A percentile compares a stretch with the other conserved stretches of the same genome.
phyloP scores from a whole-genome alignment of 1,140 invertebrate genomes.

The Zaprionus vittiger region DNA sequence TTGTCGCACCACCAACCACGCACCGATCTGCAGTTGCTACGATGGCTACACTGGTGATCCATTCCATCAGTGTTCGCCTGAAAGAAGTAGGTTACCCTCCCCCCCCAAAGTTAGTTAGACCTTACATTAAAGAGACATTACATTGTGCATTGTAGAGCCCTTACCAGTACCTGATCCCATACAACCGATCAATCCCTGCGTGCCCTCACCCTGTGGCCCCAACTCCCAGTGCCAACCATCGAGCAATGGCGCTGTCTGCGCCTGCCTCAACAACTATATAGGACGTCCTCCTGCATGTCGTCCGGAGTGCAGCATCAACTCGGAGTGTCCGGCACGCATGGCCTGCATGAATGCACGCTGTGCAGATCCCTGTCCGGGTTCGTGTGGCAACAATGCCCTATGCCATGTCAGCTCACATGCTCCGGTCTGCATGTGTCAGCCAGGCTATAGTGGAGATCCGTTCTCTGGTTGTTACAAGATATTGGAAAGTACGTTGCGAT shows the following conservation, averaged over 20 bases:
- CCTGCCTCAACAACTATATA: conserved; percentile 88
- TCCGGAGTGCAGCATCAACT: conserved; percentile 89
- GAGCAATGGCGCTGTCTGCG: conserved; percentile 87
- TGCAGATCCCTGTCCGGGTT: conserved; percentile 89
- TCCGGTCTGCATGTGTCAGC: conserved; percentile 88
- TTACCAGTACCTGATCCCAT: conserved; percentile 70
- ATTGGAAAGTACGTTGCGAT: conserved; percentile 85
- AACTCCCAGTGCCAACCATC: conserved; percentile 88
- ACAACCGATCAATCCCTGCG: conserved; percentile 85
- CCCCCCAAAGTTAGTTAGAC: background rate
- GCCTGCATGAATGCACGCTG: conserved; percentile 89
- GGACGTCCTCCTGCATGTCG: conserved; percentile 90
- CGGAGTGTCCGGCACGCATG: conserved; percentile 88
- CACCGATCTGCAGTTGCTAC: conserved; percentile 91
- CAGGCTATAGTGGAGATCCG: conserved; percentile 90
- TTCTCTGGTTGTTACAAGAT: conserved; percentile 88
- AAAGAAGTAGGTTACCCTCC: conserved; percentile 71
- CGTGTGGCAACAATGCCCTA: conserved; percentile 88
- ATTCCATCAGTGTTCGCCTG: conserved; percentile 86
- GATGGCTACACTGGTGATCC: conserved; percentile 92
- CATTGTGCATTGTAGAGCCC: conserved; percentile 57
- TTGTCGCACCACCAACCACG: conserved; percentile 93
- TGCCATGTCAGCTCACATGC: conserved; percentile 90
- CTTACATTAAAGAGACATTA: conserved; percentile 21
- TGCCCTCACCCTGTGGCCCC: conserved; percentile 88